phyloP scores from a whole-genome alignment of 2,888 invertebrate species.

The Clivina fossor region DNA sequence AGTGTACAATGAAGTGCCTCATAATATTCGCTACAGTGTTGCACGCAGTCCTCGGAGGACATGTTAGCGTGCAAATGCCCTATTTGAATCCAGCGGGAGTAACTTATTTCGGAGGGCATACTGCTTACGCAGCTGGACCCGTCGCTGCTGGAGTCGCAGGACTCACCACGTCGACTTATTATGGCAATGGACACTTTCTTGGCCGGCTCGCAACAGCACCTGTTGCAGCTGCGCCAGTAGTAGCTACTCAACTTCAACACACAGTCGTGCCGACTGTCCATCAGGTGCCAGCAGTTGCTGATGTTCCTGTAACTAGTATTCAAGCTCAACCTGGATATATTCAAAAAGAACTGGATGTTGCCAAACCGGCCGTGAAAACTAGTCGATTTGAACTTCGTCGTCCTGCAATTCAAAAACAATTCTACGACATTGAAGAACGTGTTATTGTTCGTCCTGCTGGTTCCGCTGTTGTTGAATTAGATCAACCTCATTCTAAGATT shows the following conservation, averaged over 20 bases:
- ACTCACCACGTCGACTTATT: constrained; percentile 14
- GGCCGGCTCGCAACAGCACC: constrained; percentile 6
- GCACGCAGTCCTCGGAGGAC: constrained; percentile 46
- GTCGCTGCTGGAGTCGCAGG: background rate
- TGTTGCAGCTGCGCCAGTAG: constrained; percentile 36
- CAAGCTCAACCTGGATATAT: constrained; percentile 56
- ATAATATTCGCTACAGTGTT: constrained; percentile 45
- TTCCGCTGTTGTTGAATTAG: constrained; percentile 61
- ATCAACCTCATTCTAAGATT: constrained; percentile 60
- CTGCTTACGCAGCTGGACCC: constrained; percentile 44
- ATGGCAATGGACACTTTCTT: constrained; percentile 19
- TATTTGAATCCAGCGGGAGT: constrained; percentile 59
- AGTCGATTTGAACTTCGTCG: constrained; percentile 61
- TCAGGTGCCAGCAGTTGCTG: constrained; percentile 54
- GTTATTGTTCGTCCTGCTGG: constrained; percentile 63
- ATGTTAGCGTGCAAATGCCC: constrained; percentile 50
- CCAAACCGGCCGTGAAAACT: constrained; percentile 61
- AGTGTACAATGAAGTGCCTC: constrained; percentile 17
- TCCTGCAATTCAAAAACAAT: constrained; percentile 64
- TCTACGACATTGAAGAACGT: constrained; percentile 65
- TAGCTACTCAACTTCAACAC: constrained; percentile 25
- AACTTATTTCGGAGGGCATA: constrained; percentile 52
- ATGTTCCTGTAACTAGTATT: constrained; percentile 55
- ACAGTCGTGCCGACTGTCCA: constrained; percentile 46
- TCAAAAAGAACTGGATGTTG: constrained; percentile 60